Conservation (phyloP, 2,888 invertebrate genomes). For the Amorpha juglandis region DNA sequence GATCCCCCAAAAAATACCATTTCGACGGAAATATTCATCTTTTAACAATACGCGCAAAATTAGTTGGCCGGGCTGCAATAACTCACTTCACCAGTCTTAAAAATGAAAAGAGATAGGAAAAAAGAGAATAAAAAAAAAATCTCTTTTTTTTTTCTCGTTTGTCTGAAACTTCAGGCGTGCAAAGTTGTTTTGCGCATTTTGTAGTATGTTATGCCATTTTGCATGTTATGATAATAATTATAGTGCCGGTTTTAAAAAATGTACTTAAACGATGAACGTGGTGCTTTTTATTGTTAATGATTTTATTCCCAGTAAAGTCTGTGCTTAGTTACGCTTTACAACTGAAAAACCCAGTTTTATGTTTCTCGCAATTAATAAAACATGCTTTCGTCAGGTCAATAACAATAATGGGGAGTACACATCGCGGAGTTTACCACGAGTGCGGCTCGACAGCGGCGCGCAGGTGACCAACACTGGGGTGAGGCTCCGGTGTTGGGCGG, state of each 20-base stretch:
- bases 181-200: too few relatives aligned
- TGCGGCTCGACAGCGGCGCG: slow-evolving; percentile 88
- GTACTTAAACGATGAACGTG: too few relatives aligned
- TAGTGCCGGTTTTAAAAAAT: too few relatives aligned
- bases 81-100: too few relatives aligned
- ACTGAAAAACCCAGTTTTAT: background rate
- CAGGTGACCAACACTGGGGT: slow-evolving; percentile 85
- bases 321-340: background rate
- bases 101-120: too few relatives aligned
- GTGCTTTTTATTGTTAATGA: background rate
- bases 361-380: background rate
- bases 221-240: too few relatives aligned
- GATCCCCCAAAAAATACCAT: background rate
- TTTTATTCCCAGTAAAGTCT: background rate
- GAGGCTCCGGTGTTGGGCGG: slow-evolving; percentile 84
- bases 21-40: background rate
- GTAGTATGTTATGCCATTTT: too few relatives aligned
- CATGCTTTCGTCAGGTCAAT: slow-evolving; percentile 53
- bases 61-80: too few relatives aligned
- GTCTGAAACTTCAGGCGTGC: too few relatives aligned
- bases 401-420: slow-evolving; percentile 76
- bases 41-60: too few relatives aligned
- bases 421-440: slow-evolving; percentile 84
- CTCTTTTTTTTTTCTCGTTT: too few relatives aligned
- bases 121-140: too few relatives aligned